Base-by-base conservation (phyloP, 2,888 invertebrate species). In the Drosophila ustulata region DNA sequence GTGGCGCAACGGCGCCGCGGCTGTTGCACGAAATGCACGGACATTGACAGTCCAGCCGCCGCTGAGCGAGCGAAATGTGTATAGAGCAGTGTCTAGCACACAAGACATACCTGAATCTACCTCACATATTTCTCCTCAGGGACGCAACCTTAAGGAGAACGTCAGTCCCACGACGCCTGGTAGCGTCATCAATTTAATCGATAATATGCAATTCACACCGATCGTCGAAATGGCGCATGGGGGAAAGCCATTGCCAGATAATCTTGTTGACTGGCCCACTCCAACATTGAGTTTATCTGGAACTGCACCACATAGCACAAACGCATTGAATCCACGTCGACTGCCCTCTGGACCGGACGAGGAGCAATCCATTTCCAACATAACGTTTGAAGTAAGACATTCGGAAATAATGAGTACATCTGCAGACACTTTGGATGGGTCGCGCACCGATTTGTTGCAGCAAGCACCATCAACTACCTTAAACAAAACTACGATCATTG, bases 101-200 rank as follows among this genome's bases (percentile, higher is more conserved):
- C 9, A 13, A 6, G 52, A 61, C 7, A 58, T 37, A n/a, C 28
- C 61, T 2, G 45, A 46, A 6, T 26, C 18, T 5, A 61, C 45
- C 0, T 6, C 45, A 0, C 50, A 45, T 47, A 2, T 56, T 28
- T 86, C 79, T 3, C 79, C 86, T 8, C 56, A 68, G 23, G 28
- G 47, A 0, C 52, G 51, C 11, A 69, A 53, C 63, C 84, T 80
- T 0, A 94, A 93, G 67, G 94, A 93, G 89, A 93, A 93, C 49
- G 77, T 91, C 0, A 93, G 92, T 74, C 93, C 94, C 56, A 90
- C 85, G 74, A 93, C 88, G 73, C 93, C 71, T 61, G 73, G 65
- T 0, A 93, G 91, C 82, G 79, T 90, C 2, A 71, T 84, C 57
- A 80, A 79, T 58, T 63, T 92, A 13, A 91, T 93, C 51, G 92